Base-by-base conservation (phyloP, 1,140 invertebrate genomes). In the Lucilia sericata region DNA sequence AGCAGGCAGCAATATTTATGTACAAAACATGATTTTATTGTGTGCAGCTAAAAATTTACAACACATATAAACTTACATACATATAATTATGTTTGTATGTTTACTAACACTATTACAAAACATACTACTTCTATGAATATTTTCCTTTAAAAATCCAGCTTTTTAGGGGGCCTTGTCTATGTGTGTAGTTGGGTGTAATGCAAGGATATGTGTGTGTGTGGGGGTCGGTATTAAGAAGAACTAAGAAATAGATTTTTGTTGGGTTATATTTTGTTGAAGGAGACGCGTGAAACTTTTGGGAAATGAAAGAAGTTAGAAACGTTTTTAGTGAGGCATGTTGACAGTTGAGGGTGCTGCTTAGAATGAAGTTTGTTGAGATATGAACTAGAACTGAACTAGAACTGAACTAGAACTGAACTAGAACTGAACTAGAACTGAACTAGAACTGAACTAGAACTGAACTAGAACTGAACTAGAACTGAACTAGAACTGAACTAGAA, bases 1-100 rank as follows among this genome's bases (percentile, higher is more conserved):
- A 5, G 42, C 70, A 74, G 19, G 19, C 5, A 74, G 65, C 65
- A 70, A 70, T 55, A 55, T 55, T 55, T 55, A 55, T 21, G 10
- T 70, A 70, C 65, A 70, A 70, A 10, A 70, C n/a, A 70, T 70
- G 21, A 70, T 21, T 70, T 21, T 70, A 70, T 70, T 19, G 65
- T 21, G 55, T 17, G 65, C 60, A 65, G 65, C 21, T 70, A 70
- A 70, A 30, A 3, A 70, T 8, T 70, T 70, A 21, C 65, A 70
- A 70, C 21, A 21, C 5, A 7, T 21, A 30, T 30, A 30, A 30
- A 21, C 7, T 10, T n/a, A 25, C n/a, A 21, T 21, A 60, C 55
- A 60, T 17, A 25, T 21, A 70, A 13, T 55, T 55, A 17, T 55
- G 12, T 55, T 14, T 55, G 51, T 12, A 1, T 55, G 2, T 55